Evolutionary conservation across 1,140 invertebrate genomes (phyloP).

Genomic region (Carposina sasakii): DNA sequence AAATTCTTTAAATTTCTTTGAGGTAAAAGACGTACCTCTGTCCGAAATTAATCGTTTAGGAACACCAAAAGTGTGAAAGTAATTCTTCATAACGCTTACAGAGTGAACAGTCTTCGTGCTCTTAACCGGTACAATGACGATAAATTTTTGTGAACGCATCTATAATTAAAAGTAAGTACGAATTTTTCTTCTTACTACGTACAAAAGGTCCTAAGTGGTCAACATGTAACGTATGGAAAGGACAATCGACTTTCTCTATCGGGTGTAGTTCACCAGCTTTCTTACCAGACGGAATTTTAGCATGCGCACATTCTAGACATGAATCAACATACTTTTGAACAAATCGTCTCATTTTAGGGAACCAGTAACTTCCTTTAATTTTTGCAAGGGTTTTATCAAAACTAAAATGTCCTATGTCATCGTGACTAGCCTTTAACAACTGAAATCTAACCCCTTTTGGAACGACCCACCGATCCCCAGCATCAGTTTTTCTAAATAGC

Average conservation of each 20-base stretch:
- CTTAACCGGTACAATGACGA: neutral
- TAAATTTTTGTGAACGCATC: neutral
- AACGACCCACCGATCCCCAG: slow-evolving; percentile 13
- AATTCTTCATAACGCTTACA: neutral
- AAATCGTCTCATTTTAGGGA: slow-evolving; percentile 1
- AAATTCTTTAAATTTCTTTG: no score
- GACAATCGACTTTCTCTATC: neutral
- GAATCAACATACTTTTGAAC: neutral
- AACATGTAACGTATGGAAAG: neutral
- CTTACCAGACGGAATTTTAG: neutral
- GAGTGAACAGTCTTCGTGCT: neutral
- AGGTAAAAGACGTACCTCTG: neutral
- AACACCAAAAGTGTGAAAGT: neutral
- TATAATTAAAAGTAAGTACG: neutral
- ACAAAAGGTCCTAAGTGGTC: neutral
- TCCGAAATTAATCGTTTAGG: neutral
- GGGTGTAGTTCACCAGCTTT: neutral
- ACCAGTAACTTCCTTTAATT: slow-evolving; percentile 3
- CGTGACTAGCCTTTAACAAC: slow-evolving; percentile 19
- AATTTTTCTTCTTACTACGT: neutral
- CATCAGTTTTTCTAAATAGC: neutral
- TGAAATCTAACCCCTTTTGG: slow-evolving; percentile 21
- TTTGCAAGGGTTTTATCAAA: slow-evolving; percentile 20
- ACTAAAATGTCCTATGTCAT: slow-evolving; percentile 21
- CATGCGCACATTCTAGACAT: neutral